Base-by-base conservation (phyloP, 2,113 vertebrate genomes). In the Octodon degus region DNA sequence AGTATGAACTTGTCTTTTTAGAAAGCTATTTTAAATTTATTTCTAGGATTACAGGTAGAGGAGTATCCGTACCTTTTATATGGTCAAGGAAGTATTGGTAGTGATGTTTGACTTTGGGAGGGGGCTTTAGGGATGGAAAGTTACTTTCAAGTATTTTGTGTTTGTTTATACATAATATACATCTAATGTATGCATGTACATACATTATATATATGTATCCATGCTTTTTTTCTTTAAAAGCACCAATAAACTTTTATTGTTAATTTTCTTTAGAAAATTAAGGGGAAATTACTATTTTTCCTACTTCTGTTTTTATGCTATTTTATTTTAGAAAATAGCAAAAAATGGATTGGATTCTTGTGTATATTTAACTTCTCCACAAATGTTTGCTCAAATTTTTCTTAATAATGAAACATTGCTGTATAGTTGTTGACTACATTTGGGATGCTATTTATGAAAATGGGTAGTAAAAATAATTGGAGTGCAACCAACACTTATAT, bases 301-400 rank as follows among this genome's bases (percentile, higher is more conserved):
- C 30, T 92, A 6, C 43, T 92, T 30, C 80, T 9, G 68, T 74
- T 93, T 96, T 93, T 87, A 25, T 76, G 72, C 20, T 87, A 4
- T 96, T 97, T 94, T 88, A 22, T 86, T 82, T 94, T 20, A 94
- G 77, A 93, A 93, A 82, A 2, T 83, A 72, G 43, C 32, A 95
- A 90, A 90, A 79, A 93, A 72, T 84, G 58, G 63, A 25, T 93
- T 95, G n/a, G 58, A 85, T 87, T 27, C 10, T 32, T 76, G 34
- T 84, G 34, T 82, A 70, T 50, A 53, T 95, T 96, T 93, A 58
- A 91, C 20, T 80, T 17, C 82, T 81, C 22, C 17, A 92, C 80
- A 37, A n/a, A 76, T 74, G 60, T 72, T 86, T 89, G 55, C 40
- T 67, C 30, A 89, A 43, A 47, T 79, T 93, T 93, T 96, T 97